Base-by-base conservation (phyloP, 1,140 invertebrate genomes). In the Saxidomus purpurata region DNA sequence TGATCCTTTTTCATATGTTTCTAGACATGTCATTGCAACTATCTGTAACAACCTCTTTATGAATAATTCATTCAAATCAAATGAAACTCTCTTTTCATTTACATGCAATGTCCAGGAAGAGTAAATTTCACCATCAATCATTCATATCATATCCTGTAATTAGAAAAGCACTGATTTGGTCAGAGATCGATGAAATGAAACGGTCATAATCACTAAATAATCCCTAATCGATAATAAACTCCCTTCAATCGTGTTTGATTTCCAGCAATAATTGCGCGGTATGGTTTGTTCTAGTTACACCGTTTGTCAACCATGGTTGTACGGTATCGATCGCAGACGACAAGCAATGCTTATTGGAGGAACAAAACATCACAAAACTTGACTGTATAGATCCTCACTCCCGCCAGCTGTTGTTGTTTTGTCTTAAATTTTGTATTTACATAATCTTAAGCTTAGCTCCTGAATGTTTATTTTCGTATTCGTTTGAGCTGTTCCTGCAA, bases 211-310 rank as follows among this genome's bases (percentile, higher is more conserved):
- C 67, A 71, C 67, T 19, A 17, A 38, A 71, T 71, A 71, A 71
- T 71, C 67, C 67, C 67, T 28, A 28, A 71, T 71, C 67, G 34
- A 71, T 71, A 38, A 71, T 71, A 19, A n/a, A 9, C 28, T 71
- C 34, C 67, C 67, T 71, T 19, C 34, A 17, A 28, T 17, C 67
- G 28, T 71, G 67, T 38, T 71, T 71, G 61, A n/a, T 19, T 59
- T 19, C 17, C 67, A 28, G 36, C 9, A 71, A 40, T 71, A 71
- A 71, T 36, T n/a, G n/a, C 25, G 22, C 28, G 17, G 67, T 71
- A n/a, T 40, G 67, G 9, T 22, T 38, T 36, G 34, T 38, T 38
- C 22, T 22, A 1, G 34, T 71, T 71, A 4, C 15, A 71, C 9
- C 22, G 67, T 71, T 71, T 71, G 67, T 71, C 67, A 71, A 25